phyloP scores from a whole-genome alignment of 2,888 invertebrate genomes.

The Mayetiola destructor region DNA sequence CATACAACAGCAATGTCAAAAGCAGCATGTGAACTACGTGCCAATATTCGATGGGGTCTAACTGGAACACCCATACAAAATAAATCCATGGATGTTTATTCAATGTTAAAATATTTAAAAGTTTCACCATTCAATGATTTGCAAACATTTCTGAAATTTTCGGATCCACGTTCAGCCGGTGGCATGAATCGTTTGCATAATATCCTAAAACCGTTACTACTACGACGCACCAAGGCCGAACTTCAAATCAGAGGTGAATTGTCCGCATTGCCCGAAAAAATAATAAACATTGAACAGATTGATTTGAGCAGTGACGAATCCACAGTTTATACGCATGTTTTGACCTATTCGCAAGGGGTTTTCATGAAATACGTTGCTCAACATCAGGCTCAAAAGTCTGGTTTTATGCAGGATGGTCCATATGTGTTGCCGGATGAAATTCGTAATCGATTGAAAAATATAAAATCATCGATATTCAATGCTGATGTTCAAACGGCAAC shows the following conservation, averaged over 20 bases:
- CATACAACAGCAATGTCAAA: slow-evolving; percentile 60
- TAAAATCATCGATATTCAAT: slow-evolving; percentile 37
- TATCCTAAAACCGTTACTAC: slow-evolving; percentile 67
- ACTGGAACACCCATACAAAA: slow-evolving; percentile 96
- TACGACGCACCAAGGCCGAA: slow-evolving; percentile 77
- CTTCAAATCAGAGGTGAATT: slow-evolving; percentile 49
- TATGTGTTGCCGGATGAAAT: neutral
- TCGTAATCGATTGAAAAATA: neutral
- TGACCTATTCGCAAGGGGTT: slow-evolving; percentile 56
- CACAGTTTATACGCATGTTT: slow-evolving; percentile 59
- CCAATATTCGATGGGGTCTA: slow-evolving; percentile 61
- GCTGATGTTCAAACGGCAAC: slow-evolving; percentile 48
- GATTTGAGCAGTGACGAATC: slow-evolving; percentile 52
- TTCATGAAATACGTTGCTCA: slow-evolving; percentile 66
- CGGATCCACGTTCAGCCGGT: slow-evolving; percentile 65
- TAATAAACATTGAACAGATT: slow-evolving; percentile 43
- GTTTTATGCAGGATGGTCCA: slow-evolving; percentile 21
- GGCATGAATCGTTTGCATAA: slow-evolving; percentile 71
- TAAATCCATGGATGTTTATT: slow-evolving; percentile 69
- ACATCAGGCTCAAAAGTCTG: slow-evolving; percentile 49
- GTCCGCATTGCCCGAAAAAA: slow-evolving; percentile 46
- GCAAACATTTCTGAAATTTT: slow-evolving; percentile 80
- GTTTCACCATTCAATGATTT: slow-evolving; percentile 83
- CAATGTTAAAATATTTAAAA: slow-evolving; percentile 65
- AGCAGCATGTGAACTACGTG: slow-evolving; percentile 51